Base-by-base conservation (phyloP, 2,888 invertebrate genomes). In the Diplazon laetatorius region DNA sequence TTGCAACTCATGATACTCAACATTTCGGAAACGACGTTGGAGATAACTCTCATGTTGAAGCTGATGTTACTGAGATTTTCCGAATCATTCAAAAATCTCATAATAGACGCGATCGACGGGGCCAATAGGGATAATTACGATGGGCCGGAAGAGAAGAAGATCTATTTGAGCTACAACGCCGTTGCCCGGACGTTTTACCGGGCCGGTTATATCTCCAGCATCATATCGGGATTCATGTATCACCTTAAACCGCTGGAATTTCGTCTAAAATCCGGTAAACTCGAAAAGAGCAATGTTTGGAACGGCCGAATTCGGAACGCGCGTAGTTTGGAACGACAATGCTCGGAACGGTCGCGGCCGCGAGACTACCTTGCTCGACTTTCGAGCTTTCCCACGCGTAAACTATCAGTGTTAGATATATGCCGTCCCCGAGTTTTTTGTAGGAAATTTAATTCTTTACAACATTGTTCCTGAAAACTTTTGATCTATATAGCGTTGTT, bases 1-100 rank as follows among this genome's bases (percentile, higher is more conserved):
- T 52, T 82, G 18, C 77, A 80, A n/a, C 16, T 79, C 14, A 82
- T 76, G 57, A 65, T 82, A 35, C 65, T 75, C 50, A 81, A 82
- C 48, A 22, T 82, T 6, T 63, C 75, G n/a, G 82, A 82, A 30
- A 59, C 69, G 6, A 35, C 77, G 8, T 59, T 71, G 18, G 75
- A 80, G 9, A 70, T 70, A 16, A 80, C 80, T 16, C 63, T 77
- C 2, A 72, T 77, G 2, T 10, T 60, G 0, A 35, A 77, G 22
- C 8, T 82, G 20, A 68, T 73, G 35, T 44, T 81, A 8, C 70
- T 82, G 18, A 68, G 77, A 10, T 80, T 62, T 25, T 82, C 65
- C 6, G 37, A 20, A 4, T 16, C 60, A 8, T 8, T 83, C 6
- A 76, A 62, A 35, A 57, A 66, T 0, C 12, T 82, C 3, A 68